Evolutionary conservation across 2,797 vertebrate genomes (phyloP), one percentile per base, ranked within the genome.

Genomic region (Periophthalmus magnuspinnatus): DNA sequence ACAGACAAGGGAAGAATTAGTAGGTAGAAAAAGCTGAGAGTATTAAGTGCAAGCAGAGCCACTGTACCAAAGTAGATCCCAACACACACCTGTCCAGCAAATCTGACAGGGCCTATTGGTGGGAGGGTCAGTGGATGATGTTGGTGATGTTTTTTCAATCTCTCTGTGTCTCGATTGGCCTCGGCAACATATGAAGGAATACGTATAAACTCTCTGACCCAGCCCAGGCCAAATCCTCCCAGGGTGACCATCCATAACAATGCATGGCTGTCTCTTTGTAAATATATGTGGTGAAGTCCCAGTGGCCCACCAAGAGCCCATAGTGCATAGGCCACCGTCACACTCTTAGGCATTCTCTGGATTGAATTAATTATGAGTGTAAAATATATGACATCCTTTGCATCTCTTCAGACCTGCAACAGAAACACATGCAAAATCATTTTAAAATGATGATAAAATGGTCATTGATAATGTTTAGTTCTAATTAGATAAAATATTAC

Each of bases 231-330:
- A 71, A 96, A 96, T 1, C 95, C 95, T 0, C 96, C 96, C 57
- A 97, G 77, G 4, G 96, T 97, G 50, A 98, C 78, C 91, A 97
- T 94, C 95, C 96, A 96, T 21, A 98, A 81, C 69, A 97, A 90
- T 6, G 95, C 95, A n/a, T 97, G 96, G 72, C 92, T 96, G 86
- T 97, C 96, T 81, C 95, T 91, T 66, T 94, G 90, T 81, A 97
- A 87, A 81, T 97, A 97, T 38, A 98, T 59, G 76, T 98, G 97
- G 69, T 98, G 96, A 72, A 98, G 93, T 22, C 96, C 96, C 50
- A 93, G 77, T 6, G 92, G 94, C 8, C 93, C 93, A 69, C 91
- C 92, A 34, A 76, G 14, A 48, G 90, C 92, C 93, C 93, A 97
- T 65, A 98, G 91, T 70, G 72, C 91, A 9, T 96, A 95, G 62